These are phyloP conservation scores for Tholera decimalis DNA, from an alignment of 2,888 invertebrate species.

Conservation along the genomic window DNA sequence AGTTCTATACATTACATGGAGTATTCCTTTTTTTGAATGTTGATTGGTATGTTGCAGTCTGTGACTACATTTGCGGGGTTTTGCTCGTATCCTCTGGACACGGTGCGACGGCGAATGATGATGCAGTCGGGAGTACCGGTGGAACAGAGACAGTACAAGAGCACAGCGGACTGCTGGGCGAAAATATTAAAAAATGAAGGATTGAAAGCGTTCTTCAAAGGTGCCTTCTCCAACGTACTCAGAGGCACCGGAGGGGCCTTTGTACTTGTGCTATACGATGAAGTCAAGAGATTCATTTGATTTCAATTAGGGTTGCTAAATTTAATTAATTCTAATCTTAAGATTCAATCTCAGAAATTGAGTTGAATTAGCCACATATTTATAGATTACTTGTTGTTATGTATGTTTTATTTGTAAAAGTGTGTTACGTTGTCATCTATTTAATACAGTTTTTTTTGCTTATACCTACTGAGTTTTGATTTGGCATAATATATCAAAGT, in stretches of 20 bases:
- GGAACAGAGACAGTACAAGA: constrained; percentile 96
- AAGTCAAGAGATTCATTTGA: constrained; percentile 94
- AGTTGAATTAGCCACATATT: background rate
- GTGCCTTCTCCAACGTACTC: constrained; percentile 97
- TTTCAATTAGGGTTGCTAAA: background rate
- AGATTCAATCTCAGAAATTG: background rate
- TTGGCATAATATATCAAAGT: no score
- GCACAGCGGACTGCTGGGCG: constrained; percentile 97
- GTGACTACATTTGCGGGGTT: constrained; percentile 95
- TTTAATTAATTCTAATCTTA: background rate
- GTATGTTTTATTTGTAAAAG: constrained; percentile 11
- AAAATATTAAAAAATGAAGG: constrained; percentile 96
- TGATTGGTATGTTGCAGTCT: constrained; percentile 80
- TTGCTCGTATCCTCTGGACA: constrained; percentile 98
- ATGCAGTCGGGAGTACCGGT: constrained; percentile 98
- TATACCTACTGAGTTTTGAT: background rate
- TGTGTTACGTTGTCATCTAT: constrained; percentile 7
- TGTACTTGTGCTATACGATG: constrained; percentile 97
- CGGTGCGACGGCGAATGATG: constrained; percentile 99
- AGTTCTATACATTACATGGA: no score
- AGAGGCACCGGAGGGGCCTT: constrained; percentile 98
- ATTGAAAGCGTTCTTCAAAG: constrained; percentile 97
- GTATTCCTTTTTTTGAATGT: background rate
- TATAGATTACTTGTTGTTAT: background rate
- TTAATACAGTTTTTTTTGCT: constrained; percentile 26